Evolutionary conservation across 2,797 vertebrate species (phyloP).

Genomic region (Morelia viridis): DNA sequence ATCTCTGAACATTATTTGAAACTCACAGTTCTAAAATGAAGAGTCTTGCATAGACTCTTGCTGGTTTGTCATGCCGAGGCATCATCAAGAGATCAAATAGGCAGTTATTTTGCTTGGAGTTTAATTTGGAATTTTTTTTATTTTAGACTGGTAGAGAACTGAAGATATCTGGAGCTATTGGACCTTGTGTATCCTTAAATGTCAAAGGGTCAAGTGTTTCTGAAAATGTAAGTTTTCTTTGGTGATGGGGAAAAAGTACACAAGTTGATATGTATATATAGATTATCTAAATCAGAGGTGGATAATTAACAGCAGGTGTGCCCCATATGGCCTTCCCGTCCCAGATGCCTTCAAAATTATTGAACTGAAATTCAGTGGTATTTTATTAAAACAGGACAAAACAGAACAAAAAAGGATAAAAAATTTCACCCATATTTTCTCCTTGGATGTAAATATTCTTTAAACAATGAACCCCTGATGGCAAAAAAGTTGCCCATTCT

Average conservation of each 20-base stretch:
- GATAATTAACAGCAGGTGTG: background rate
- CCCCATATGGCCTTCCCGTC: too few species aligned
- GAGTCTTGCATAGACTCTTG: background rate
- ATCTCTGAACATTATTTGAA: background rate
- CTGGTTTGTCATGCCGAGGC: background rate
- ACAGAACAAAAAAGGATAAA: background rate
- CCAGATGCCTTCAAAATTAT: background rate
- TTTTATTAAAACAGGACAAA: background rate
- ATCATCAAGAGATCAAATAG: background rate
- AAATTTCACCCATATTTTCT: background rate
- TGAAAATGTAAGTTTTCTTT: constrained; percentile 82
- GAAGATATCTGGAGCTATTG: constrained; percentile 91
- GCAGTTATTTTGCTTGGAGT: background rate
- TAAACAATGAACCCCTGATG: background rate
- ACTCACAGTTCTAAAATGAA: background rate
- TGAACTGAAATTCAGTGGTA: background rate
- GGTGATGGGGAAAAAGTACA: background rate
- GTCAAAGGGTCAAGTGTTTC: constrained; percentile 89
- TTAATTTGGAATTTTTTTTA: constrained; percentile 30
- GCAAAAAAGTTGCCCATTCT: background rate
- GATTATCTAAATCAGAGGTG: background rate
- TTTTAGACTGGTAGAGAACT: constrained; percentile 90
- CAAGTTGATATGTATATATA: background rate
- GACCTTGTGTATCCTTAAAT: constrained; percentile 90
- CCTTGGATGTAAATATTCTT: background rate